A percentile compares a stretch with the other conserved stretches of the same genome.
Evolutionary conservation across 2,797 vertebrate species (phyloP).

Genomic region (Crocodylus rhombifer): DNA sequence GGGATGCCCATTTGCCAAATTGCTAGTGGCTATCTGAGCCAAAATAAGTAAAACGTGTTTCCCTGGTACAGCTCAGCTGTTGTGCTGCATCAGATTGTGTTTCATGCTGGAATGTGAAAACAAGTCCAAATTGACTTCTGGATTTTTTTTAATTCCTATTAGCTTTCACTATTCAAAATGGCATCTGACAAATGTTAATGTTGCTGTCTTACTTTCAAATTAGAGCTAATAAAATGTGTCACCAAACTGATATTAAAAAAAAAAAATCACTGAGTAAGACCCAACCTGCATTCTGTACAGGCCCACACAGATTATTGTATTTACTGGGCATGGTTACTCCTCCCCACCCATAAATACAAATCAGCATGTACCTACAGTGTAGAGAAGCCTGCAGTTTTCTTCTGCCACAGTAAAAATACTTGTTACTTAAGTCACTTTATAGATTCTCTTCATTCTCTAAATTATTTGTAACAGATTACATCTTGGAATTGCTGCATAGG

Average conservation of each 20-base stretch:
- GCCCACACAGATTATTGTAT: slow-evolving; percentile 28
- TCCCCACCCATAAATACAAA: slow-evolving; percentile 30
- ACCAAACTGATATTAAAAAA: slow-evolving; percentile 29
- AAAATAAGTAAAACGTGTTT: slow-evolving; percentile 75
- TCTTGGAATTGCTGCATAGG: fast-evolving
- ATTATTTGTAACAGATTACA: not conserved
- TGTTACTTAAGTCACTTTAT: not conserved
- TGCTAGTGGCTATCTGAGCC: slow-evolving; percentile 58
- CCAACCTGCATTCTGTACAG: slow-evolving; percentile 7
- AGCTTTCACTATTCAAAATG: slow-evolving; percentile 29
- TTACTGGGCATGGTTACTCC: slow-evolving; percentile 21
- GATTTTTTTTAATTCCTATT: slow-evolving; percentile 36
- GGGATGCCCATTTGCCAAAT: slow-evolving; percentile 65
- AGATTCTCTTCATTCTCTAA: not conserved
- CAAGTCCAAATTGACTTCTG: slow-evolving; percentile 41
- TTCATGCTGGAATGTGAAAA: slow-evolving; percentile 16
- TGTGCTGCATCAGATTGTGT: slow-evolving; percentile 38
- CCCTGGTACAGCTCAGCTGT: slow-evolving; percentile 67
- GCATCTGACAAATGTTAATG: slow-evolving; percentile 37
- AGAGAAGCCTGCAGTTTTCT: slow-evolving; percentile 27
- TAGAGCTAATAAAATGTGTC: slow-evolving; percentile 22
- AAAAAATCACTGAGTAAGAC: slow-evolving; percentile 15
- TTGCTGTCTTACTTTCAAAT: slow-evolving; percentile 29
- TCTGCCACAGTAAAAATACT: slow-evolving; percentile 31
- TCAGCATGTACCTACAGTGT: not conserved